These are phyloP conservation scores for Hetaerina americana DNA, from an alignment of 1,140 invertebrate genomes.

Conservation along the genomic window DNA sequence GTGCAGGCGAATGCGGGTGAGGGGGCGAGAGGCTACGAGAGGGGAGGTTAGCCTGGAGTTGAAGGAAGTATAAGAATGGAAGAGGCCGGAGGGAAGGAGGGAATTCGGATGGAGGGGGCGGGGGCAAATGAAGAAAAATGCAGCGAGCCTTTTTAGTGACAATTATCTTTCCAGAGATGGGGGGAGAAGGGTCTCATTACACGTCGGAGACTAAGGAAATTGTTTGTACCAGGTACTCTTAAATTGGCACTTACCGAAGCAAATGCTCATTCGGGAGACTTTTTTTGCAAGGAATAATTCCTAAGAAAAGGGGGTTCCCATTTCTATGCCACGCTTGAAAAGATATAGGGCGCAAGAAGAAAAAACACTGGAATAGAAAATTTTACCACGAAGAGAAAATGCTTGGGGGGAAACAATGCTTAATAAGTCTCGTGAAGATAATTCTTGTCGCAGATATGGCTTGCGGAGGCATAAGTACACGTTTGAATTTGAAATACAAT, in stretches of 20 bases:
- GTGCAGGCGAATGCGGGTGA: background rate
- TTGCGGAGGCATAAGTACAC: no score
- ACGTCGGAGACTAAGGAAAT: background rate
- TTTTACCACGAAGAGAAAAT: no score
- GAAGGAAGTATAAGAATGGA: no score
- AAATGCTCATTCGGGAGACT: background rate
- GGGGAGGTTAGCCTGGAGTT: no score
- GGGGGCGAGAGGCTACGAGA: background rate
- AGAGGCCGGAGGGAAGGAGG: background rate
- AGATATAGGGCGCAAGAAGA: background rate
- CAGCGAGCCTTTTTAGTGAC: background rate
- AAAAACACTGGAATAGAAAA: background rate
- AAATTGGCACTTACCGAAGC: background rate
- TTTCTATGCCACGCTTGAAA: no score
- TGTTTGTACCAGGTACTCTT: background rate
- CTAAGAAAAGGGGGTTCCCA: background rate
- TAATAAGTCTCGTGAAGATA: no score
- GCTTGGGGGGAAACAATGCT: no score
- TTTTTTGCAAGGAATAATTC: background rate
- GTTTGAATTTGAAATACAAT: no score
- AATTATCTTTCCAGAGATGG: background rate
- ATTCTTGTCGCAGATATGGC: no score
- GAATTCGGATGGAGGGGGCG: background rate
- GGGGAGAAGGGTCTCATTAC: background rate
- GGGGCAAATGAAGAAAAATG: background rate